Evolutionary conservation across 2,888 invertebrate genomes (phyloP).

Genomic region (Pterostichus niger): DNA sequence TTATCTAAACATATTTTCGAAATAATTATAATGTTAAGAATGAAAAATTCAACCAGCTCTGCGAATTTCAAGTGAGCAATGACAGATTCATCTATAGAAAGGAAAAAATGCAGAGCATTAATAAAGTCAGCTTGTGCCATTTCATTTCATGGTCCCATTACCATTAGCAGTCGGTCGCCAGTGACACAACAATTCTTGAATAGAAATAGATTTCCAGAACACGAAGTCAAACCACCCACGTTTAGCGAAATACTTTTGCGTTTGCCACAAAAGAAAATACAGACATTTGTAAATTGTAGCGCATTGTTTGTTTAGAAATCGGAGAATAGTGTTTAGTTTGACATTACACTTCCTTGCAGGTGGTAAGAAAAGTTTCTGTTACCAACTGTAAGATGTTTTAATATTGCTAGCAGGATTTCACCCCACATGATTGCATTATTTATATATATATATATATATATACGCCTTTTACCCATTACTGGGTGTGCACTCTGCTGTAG

Average conservation of each 20-base stretch:
- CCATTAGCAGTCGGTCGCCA: not conserved
- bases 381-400: slow-evolving; percentile 29
- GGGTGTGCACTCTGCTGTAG: no score
- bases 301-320: slow-evolving; percentile 56
- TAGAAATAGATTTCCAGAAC: slow-evolving; percentile 57
- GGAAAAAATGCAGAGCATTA: not conserved
- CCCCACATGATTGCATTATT: no score
- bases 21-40: no score
- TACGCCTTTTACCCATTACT: no score
- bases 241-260: slow-evolving; percentile 61
- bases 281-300: slow-evolving; percentile 60
- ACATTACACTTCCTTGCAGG: slow-evolving; percentile 47
- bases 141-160: not conserved
- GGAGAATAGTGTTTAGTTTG: slow-evolving; percentile 22
- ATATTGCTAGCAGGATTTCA: not conserved
- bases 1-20: no score
- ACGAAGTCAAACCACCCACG: slow-evolving; percentile 59
- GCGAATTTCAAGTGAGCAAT: no score
- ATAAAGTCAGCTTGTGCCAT: slow-evolving; percentile 20
- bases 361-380: slow-evolving; percentile 11
- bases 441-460: no score
- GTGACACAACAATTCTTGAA: slow-evolving; percentile 64
- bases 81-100: not conserved
- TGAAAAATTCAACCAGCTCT: not conserved
- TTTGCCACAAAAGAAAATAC: slow-evolving; percentile 53